Percentiles rank a stretch among this genome's conserved stretches.
Conservation (phyloP, 2,113 vertebrate species). For the Sigmodon hispidus region DNA sequence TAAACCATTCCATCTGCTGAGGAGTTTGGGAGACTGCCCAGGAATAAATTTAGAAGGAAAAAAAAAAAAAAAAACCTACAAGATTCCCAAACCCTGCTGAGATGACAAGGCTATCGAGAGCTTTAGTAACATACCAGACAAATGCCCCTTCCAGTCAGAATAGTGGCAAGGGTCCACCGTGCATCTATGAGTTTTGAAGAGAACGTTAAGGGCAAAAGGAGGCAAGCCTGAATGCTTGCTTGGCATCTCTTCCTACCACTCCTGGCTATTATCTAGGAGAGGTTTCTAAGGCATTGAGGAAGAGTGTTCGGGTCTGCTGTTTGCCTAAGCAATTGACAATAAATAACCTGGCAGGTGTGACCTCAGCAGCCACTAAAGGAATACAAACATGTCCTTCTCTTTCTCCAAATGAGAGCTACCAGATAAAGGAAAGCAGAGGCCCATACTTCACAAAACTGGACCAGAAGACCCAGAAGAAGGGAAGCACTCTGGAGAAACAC, state of each 20-base stretch:
- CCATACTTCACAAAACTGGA: not conserved
- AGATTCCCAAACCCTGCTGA: not conserved
- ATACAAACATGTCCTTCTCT: not conserved
- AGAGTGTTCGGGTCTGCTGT: not conserved
- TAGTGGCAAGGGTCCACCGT: not conserved
- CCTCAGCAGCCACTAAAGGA: not conserved
- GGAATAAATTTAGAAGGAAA: constrained; percentile 10
- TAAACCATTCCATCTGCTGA: constrained; percentile 18
- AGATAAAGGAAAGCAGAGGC: not conserved
- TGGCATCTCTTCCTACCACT: not conserved
- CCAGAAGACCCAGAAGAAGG: not conserved
- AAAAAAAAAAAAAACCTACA: not conserved
- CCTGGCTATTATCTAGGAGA: not conserved
- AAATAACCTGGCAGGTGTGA: not conserved
- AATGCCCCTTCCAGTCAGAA: not conserved
- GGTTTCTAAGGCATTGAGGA: not conserved
- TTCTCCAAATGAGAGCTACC: not conserved
- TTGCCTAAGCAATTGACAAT: not conserved
- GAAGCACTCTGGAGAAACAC: not conserved
- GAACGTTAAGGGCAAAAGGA: not conserved
- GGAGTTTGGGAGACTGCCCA: constrained; percentile 11
- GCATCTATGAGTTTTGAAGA: not conserved
- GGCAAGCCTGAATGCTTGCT: not conserved
- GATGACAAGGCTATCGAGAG: not conserved
- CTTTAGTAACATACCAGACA: not conserved